Base-by-base conservation (phyloP, 2,113 vertebrate species). In the Machaerirhynchus nigripectus region DNA sequence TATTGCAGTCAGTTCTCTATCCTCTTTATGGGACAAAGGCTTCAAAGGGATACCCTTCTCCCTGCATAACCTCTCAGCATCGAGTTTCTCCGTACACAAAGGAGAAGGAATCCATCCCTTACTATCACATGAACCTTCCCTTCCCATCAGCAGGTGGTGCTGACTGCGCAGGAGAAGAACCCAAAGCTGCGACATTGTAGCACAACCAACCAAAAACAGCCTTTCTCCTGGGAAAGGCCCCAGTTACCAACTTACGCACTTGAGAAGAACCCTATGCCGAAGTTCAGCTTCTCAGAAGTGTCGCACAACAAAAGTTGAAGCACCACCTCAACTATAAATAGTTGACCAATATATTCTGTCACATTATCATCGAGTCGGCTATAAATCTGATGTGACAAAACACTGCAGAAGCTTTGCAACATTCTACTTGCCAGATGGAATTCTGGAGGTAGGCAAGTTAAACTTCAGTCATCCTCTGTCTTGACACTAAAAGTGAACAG, bases 361-460 rank as follows among this genome's bases (percentile, higher is more conserved):
- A 39, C 50, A 46, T 84, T 49, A 69, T 52, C 59, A 23, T 10
- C 0, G 1, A 74, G 27, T 26, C 78, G 15, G 28, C 37, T 50
- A 13, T 13, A 64, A 84, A 69, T 74, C 57, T 46, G 83, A 69
- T 4, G 1, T 22, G 50, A 75, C 50, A 70, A 88, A 94, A 90
- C 30, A 40, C 80, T 40, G 61, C 93, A 87, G 90, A 65, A 90
- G 64, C 80, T 91, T 93, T 90, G 47, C 86, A 78, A 84, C 69
- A 8, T 68, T 86, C 47, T 71, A 84, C 93, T 94, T 94, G 93
- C 94, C 95, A 60, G 59, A 52, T 76, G 46, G 64, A 49, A 74
- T 81, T 92, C 30, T 23, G 64, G 91, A 94, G 86, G 83, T 84
- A 84, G 91, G 95, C 84, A 95, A 95, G 81, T 78, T 87, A 75